Conservation (phyloP, 2,113 vertebrate species). For the Lanius ludovicianus region DNA sequence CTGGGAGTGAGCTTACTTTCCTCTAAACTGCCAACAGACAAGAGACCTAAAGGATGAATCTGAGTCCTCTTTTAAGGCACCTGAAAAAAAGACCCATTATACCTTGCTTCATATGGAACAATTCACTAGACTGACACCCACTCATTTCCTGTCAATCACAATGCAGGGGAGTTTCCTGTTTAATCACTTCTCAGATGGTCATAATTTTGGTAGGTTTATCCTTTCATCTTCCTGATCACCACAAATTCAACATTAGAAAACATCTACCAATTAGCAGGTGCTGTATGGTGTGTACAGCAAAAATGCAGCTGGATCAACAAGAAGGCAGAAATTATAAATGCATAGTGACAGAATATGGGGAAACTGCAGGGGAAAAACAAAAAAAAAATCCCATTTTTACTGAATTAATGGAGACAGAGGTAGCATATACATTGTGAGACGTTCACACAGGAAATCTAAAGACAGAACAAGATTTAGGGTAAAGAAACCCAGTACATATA, state of each 20-base stretch:
- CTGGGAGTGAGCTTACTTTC: not conserved
- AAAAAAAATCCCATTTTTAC: not conserved
- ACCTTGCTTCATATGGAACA: slow-evolving; percentile 56
- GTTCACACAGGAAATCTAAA: not conserved
- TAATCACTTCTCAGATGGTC: slow-evolving; percentile 22
- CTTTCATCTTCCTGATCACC: not conserved
- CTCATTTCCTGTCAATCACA: slow-evolving; percentile 40
- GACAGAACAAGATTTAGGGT: not conserved
- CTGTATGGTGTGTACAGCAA: not conserved
- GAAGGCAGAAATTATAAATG: not conserved
- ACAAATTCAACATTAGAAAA: not conserved
- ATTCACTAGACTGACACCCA: slow-evolving; percentile 33
- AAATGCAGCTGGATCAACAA: not conserved
- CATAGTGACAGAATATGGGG: not conserved
- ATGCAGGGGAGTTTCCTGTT: slow-evolving; percentile 38
- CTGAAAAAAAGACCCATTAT: slow-evolving; percentile 33
- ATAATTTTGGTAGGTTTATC: not conserved
- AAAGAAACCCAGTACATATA: not conserved
- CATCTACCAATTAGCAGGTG: not conserved
- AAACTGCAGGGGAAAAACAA: not conserved
- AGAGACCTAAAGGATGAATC: not conserved
- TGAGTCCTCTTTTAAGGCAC: not conserved
- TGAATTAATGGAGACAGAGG: not conserved
- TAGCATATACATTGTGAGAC: not conserved
- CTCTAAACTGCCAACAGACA: not conserved